These are phyloP conservation scores for Palythoa grandis DNA, from an alignment of 92 coral and sea anemone species.

Conservation along the genomic window DNA sequence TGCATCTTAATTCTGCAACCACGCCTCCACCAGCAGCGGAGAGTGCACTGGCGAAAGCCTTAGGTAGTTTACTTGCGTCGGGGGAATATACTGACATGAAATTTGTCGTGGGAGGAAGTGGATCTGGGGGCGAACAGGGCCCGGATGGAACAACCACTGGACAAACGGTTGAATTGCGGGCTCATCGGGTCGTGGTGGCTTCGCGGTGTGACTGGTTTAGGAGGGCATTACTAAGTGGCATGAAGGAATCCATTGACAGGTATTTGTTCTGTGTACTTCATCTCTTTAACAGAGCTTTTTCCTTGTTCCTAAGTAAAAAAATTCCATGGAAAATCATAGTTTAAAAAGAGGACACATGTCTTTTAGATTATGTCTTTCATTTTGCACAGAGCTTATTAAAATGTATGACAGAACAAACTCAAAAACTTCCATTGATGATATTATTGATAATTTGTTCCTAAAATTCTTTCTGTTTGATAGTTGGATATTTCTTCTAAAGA, in stretches of 20 bases:
- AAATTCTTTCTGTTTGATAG: too few relatives aligned
- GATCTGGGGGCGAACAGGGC: conserved; percentile 41
- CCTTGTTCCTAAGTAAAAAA: background rate
- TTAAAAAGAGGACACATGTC: too few relatives aligned
- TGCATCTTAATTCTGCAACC: conserved; percentile 20
- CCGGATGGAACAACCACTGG: conserved; percentile 7
- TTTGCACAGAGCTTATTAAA: too few relatives aligned
- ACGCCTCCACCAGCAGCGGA: conserved; percentile 67
- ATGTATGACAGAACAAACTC: too few relatives aligned
- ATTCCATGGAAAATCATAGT: background rate
- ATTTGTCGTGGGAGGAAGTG: conserved; percentile 59
- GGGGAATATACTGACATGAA: conserved; percentile 87
- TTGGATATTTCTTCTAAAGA: too few relatives aligned
- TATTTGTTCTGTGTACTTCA: background rate
- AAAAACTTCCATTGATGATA: too few relatives aligned
- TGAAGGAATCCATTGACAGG: conserved; percentile 97
- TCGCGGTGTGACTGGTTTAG: conserved; percentile 94
- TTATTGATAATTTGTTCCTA: too few relatives aligned
- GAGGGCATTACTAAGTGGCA: conserved; percentile 92
- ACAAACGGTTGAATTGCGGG: conserved; percentile 52
- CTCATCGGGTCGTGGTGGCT: conserved; percentile 95
- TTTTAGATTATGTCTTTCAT: too few relatives aligned
- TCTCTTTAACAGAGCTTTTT: background rate
- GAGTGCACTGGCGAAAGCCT: conserved; percentile 69
- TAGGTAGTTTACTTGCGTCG: conserved; percentile 65